Evolutionary conservation across 2,113 vertebrate genomes (phyloP).

Genomic region (Ptyas mucosa): DNA sequence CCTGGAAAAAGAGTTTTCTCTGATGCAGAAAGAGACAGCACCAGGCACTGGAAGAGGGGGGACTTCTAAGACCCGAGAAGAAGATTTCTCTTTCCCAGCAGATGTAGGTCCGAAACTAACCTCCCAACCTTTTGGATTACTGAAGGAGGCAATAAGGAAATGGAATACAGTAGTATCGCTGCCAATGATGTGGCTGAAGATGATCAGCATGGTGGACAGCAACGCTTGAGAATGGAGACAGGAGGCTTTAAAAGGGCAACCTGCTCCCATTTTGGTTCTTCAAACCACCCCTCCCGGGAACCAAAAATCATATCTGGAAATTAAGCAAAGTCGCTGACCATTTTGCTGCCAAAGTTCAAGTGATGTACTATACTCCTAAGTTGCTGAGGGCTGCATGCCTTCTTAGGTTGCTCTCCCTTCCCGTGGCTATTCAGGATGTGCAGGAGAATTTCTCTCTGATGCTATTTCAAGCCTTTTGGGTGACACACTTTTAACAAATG

Average conservation of each 20-base stretch:
- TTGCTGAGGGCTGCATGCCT: background rate
- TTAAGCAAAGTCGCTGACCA: background rate
- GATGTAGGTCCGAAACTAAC: background rate
- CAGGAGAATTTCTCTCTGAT: background rate
- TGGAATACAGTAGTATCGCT: background rate
- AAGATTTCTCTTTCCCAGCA: background rate
- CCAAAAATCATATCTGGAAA: background rate
- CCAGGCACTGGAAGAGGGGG: background rate
- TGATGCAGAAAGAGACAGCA: background rate
- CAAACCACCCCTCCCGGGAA: background rate
- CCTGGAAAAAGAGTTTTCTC: background rate
- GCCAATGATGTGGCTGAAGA: background rate
- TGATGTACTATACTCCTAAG: background rate
- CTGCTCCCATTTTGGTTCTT: background rate
- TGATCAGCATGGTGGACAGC: background rate
- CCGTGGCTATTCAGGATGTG: background rate
- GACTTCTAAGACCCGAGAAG: background rate
- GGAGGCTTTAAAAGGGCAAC: background rate
- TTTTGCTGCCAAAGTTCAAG: background rate
- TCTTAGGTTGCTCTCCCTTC: background rate
- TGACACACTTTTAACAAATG: background rate
- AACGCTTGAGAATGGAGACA: background rate
- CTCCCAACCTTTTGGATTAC: background rate
- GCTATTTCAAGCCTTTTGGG: background rate
- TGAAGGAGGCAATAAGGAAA: background rate